Conservation (phyloP, 2,113 vertebrate species). For the Chinchilla lanigera region DNA sequence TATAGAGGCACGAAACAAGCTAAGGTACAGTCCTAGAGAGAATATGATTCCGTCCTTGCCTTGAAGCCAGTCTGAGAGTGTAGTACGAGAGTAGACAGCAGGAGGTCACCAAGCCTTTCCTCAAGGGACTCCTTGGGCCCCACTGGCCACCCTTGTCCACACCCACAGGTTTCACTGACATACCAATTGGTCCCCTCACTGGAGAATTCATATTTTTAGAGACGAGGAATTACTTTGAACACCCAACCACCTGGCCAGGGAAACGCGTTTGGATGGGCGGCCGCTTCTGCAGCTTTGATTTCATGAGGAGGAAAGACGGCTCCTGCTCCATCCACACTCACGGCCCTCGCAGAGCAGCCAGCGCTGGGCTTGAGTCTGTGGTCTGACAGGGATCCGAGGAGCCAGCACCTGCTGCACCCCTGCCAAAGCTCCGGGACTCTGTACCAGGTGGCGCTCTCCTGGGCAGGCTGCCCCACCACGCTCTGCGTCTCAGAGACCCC, state of each 20-base stretch:
- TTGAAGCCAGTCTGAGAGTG: neutral
- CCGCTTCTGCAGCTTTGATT: neutral
- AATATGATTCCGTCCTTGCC: neutral
- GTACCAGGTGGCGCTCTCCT: neutral
- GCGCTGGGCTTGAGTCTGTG: neutral
- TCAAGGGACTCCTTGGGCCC: neutral
- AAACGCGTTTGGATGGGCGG: neutral
- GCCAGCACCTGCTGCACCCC: neutral
- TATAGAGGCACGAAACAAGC: neutral
- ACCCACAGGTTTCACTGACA: neutral
- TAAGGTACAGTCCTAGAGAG: neutral
- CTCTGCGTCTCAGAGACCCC: neutral
- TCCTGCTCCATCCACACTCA: neutral
- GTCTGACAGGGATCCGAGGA: neutral
- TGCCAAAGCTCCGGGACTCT: neutral
- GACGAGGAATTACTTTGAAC: neutral
- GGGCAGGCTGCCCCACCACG: rapidly evolving
- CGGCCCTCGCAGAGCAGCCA: neutral
- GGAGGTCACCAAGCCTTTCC: neutral
- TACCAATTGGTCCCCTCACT: neutral
- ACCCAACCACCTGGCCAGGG: neutral
- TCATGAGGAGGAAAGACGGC: no score
- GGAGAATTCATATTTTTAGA: neutral
- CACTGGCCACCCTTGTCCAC: neutral
- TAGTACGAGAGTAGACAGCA: neutral